Conservation (phyloP, 2,113 vertebrate genomes). For the Pollimyrus isidori region DNA sequence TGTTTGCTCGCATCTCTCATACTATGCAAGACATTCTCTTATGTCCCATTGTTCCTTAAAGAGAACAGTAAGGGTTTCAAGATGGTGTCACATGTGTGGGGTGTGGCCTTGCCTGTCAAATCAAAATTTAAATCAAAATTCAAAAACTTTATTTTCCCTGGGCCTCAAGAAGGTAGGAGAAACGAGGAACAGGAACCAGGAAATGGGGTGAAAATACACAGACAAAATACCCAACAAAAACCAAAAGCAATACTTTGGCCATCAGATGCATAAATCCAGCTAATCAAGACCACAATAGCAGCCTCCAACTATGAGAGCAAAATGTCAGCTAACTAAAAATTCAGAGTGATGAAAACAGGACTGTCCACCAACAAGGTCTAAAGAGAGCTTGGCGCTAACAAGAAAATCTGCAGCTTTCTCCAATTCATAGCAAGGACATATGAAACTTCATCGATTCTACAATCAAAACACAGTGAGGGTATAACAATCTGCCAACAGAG, state of each 20-base stretch:
- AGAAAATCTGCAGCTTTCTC: background rate
- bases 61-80: background rate
- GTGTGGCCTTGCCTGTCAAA: background rate
- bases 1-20: background rate
- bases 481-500: background rate
- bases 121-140: background rate
- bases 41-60: background rate
- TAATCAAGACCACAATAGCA: background rate
- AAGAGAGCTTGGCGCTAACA: background rate
- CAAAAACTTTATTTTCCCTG: background rate
- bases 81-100: background rate
- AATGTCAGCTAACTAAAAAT: background rate
- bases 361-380: background rate
- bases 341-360: background rate
- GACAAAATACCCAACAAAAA: background rate
- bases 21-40: background rate
- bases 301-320: background rate
- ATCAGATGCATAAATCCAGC: background rate
- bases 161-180: background rate
- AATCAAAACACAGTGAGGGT: background rate
- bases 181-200: background rate
- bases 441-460: background rate
- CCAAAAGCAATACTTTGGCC: background rate
- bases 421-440: background rate
- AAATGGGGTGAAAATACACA: background rate